Base-by-base conservation (phyloP, 2,113 vertebrate species). In the Ranitomeya imitator region DNA sequence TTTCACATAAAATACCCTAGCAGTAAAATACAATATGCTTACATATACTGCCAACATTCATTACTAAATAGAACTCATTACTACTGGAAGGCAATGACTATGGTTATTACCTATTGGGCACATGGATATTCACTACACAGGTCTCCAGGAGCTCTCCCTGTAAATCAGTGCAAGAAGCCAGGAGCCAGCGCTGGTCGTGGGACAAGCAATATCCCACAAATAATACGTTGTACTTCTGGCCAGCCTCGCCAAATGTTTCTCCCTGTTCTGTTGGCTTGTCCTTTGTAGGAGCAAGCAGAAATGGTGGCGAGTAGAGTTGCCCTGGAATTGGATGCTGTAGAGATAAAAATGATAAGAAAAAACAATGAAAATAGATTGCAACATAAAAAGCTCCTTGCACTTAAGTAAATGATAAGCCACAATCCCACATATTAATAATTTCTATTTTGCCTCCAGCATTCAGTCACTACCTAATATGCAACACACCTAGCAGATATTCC, bases 181-280 rank as follows among this genome's bases (percentile, higher is more conserved):
- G 94, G 73, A 99, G 96, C 97, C 98, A 99, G 82, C 98, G 97
- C 94, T 99, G 98, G 92, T 99, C 98, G 0, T 99, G 98, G 78
- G 98, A 99, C 88, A 99, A 94, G 90, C 98, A 99, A 85, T 99
- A 99, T 4, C 97, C 98, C 6, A 99, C 97, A 71, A 96, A 99
- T 51, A 99, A 97, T 81, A 99, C 97, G 0, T 97, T 98, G 93
- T 97, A 97, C 85, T 97, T 98, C 92, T 98, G 95, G 81, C 95
- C 96, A 18, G 96, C 91, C 90, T 99, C 98, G 13, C 96, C 96
- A 91, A 97, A 97, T 0, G 96, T 95, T 91, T 99, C 98, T 84
- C 98, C 98, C 57, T 94, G 92, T 87, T 99, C 97, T 0, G 97
- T 96, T 91, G 96, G 97, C 90, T 98, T 99, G 91, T 96, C 94